These are phyloP conservation scores for Euura lappo DNA, from an alignment of 1,140 invertebrate species.

Conservation along the genomic window DNA sequence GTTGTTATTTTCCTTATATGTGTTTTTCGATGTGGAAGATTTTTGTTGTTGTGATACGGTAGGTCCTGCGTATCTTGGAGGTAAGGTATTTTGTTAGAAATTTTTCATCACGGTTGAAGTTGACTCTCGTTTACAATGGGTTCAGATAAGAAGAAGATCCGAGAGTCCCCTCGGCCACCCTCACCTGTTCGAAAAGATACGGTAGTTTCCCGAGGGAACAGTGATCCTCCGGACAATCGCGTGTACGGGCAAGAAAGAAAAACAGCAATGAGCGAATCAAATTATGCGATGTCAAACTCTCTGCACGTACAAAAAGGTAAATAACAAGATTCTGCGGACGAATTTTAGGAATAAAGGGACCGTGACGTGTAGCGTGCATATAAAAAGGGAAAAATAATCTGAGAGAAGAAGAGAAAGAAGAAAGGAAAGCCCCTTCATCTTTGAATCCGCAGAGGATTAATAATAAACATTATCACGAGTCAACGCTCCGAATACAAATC, in stretches of 20 bases:
- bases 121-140: constrained; percentile 1
- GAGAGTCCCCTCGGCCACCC: not conserved
- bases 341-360: too few relatives aligned
- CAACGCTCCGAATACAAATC: not conserved
- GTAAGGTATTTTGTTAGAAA: not conserved
- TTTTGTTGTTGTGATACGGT: too few relatives aligned
- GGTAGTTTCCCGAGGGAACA: not conserved
- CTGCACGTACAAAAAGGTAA: too few relatives aligned
- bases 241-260: not conserved
- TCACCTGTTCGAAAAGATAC: not conserved
- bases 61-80: too few relatives aligned
- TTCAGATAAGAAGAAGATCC: not conserved
- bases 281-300: too few relatives aligned
- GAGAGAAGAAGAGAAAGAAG: not conserved
- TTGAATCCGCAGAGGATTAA: not conserved
- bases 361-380: too few relatives aligned
- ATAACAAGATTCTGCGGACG: too few relatives aligned
- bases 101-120: not conserved
- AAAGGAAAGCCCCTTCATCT: not conserved
- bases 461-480: not conserved
- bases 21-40: too few relatives aligned
- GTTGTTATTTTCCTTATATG: too few relatives aligned
- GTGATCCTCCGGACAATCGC: not conserved
- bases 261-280: not conserved
- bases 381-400: not conserved